Conservation (phyloP, 37 sponge, comb jelly and placozoan species). For the Crambe crambe region DNA sequence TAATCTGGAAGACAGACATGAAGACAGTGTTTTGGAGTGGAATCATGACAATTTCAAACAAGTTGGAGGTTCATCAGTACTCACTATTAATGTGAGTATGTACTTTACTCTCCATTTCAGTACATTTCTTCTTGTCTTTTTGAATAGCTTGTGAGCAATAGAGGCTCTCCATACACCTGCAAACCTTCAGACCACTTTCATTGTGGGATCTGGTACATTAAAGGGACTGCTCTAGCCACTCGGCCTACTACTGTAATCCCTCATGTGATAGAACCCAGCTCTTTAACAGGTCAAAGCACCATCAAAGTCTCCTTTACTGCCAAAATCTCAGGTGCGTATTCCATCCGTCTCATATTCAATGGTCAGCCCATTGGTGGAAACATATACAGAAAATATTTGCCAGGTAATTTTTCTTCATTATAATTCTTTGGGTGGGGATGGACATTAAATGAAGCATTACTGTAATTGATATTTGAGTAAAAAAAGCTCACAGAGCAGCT, state of each 20-base stretch:
- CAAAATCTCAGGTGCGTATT: conserved; percentile 43
- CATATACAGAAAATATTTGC: conserved; percentile 30
- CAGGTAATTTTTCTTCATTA: too few relatives aligned
- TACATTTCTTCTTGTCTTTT: too few relatives aligned
- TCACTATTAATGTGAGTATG: conserved; percentile 61
- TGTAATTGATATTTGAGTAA: too few relatives aligned
- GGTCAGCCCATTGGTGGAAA: conserved; percentile 12
- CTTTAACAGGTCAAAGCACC: conserved; percentile 23
- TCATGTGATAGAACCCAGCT: conserved; percentile 67
- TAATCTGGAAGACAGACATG: too few relatives aligned
- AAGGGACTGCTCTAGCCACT: too few relatives aligned
- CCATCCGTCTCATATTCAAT: conserved; percentile 42
- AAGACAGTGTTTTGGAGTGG: conserved; percentile 54
- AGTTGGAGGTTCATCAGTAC: conserved; percentile 65
- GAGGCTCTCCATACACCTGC: conserved; percentile 43
- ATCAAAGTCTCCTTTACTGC: conserved; percentile 65
- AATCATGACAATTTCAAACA: conserved; percentile 35
- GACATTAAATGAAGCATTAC: too few relatives aligned
- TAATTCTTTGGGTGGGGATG: too few relatives aligned
- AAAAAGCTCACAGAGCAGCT: too few relatives aligned
- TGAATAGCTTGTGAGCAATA: conserved; percentile 42
- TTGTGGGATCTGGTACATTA: conserved; percentile 18
- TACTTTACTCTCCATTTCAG: too few relatives aligned
- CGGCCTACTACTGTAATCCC: conserved; percentile 27
- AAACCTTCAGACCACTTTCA: conserved; percentile 46